Conservation (phyloP, 2,113 vertebrate genomes). For the Sphaerodactylus townsendi region DNA sequence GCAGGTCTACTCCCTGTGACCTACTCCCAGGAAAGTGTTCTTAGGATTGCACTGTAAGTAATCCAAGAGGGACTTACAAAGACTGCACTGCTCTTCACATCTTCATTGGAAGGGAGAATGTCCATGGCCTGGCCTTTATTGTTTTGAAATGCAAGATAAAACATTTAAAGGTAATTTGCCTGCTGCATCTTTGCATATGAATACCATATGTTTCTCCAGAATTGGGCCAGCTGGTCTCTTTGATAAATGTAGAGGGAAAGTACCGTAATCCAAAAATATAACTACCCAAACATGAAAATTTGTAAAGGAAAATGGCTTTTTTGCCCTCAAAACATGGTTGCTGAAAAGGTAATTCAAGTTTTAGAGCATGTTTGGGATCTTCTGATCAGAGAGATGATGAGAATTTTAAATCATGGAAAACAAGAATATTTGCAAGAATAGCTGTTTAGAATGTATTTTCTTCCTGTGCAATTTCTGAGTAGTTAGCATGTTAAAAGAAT, state of each 20-base stretch:
- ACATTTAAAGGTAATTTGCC: not conserved
- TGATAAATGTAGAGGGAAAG: not conserved
- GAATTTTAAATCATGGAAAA: not conserved
- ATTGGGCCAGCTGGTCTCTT: not conserved
- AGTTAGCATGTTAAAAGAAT: not conserved
- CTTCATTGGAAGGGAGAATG: not conserved
- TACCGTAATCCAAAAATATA: not conserved
- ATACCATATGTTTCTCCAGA: not conserved
- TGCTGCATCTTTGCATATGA: not conserved
- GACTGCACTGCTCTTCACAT: not conserved
- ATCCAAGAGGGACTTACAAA: not conserved
- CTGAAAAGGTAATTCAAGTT: not conserved
- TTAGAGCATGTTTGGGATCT: not conserved
- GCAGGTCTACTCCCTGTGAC: too few species aligned
- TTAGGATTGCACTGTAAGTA: too few species aligned
- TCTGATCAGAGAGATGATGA: not conserved
- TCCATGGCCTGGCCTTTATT: not conserved
- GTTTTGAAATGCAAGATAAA: not conserved
- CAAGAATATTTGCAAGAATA: not conserved
- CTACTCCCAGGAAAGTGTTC: too few species aligned
- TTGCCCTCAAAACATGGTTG: not conserved
- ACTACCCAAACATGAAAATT: not conserved
- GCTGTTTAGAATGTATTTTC: not conserved
- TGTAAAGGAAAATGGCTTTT: not conserved
- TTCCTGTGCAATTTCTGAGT: not conserved